A percentile compares a stretch with the other conserved stretches of the same genome.
phyloP scores from a whole-genome alignment of 2,113 vertebrate species.

The Choloepus hoffmanni region DNA sequence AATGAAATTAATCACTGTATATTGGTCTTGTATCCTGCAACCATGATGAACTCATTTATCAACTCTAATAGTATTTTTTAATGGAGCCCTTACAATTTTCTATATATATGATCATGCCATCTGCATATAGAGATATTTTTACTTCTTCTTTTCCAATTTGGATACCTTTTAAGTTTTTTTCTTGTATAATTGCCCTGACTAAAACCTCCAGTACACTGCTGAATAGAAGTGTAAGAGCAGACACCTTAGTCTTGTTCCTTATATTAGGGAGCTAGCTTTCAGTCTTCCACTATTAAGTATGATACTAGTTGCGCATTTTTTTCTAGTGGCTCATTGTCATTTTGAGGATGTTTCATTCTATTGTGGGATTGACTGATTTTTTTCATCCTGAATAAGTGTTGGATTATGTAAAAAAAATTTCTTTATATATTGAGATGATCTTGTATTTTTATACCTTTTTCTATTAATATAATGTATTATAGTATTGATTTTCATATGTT shows the following conservation, averaged over 20 bases:
- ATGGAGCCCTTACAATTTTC: no score
- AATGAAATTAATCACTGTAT: no score
- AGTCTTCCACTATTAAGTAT: background rate
- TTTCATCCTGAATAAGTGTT: background rate
- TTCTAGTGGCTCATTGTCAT: background rate
- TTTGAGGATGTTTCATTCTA: background rate
- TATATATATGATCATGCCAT: no score
- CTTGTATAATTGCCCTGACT: background rate
- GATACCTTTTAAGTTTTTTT: background rate
- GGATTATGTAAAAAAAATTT: background rate
- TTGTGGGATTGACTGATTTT: background rate
- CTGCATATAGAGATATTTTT: no score
- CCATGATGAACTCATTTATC: no score
- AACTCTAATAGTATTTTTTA: no score
- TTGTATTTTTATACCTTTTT: background rate
- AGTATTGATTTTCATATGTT: background rate
- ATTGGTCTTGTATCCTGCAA: no score
- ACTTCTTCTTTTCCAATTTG: no score
- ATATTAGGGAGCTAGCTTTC: background rate
- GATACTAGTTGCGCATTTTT: background rate
- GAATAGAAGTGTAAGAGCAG: no score
- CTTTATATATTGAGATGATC: background rate
- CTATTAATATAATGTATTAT: background rate
- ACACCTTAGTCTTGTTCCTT: background rate
- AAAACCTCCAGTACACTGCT: no score